phyloP scores from a whole-genome alignment of 2,888 invertebrate species.

The Sturmia bella region DNA sequence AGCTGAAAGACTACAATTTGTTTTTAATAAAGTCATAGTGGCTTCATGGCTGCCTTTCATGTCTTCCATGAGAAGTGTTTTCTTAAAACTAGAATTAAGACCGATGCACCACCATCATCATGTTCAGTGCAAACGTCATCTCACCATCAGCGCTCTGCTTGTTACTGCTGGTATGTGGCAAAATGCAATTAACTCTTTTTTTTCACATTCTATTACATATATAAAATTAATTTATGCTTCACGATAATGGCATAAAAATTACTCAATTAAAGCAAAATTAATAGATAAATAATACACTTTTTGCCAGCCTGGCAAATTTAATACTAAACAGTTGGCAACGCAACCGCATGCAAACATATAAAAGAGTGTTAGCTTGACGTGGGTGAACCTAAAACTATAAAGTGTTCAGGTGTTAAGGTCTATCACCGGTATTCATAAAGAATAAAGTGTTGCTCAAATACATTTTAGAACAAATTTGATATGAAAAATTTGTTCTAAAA shows the following conservation, averaged over 20 bases:
- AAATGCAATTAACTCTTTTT: conserved; percentile 31
- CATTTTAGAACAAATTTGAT: too few relatives aligned
- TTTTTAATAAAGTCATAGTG: conserved; percentile 25
- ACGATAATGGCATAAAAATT: conserved; percentile 38
- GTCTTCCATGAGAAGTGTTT: neutral
- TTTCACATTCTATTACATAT: conserved; percentile 16
- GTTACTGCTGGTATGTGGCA: conserved; percentile 16
- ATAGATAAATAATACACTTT: neutral
- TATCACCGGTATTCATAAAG: too few relatives aligned
- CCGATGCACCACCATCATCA: neutral
- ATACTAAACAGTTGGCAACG: too few relatives aligned
- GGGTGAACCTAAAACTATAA: too few relatives aligned
- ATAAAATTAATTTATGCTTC: conserved; percentile 41
- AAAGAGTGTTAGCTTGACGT: too few relatives aligned
- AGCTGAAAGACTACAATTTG: neutral
- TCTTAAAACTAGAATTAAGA: conserved; percentile 7
- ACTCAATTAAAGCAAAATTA: neutral
- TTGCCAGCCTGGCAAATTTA: too few relatives aligned
- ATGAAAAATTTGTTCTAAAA: too few relatives aligned
- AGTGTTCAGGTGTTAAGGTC: too few relatives aligned
- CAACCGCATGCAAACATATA: too few relatives aligned
- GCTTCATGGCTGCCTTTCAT: conserved; percentile 13
- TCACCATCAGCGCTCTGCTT: conserved; percentile 7
- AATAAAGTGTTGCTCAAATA: too few relatives aligned
- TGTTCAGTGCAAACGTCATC: neutral